Conservation (phyloP, 1,140 invertebrate genomes). For the Fopius arisanus region DNA sequence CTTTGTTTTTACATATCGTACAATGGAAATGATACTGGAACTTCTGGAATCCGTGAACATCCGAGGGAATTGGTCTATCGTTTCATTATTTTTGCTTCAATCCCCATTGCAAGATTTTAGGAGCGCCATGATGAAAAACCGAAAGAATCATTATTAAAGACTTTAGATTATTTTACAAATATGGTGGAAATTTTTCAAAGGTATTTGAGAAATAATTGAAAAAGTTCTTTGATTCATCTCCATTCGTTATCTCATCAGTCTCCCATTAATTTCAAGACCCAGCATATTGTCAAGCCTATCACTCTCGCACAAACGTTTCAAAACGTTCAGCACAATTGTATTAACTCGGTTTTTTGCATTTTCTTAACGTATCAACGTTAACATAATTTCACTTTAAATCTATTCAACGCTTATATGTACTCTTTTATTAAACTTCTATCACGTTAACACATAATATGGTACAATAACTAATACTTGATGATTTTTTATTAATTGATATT, state of each 20-base stretch:
- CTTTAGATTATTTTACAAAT: not conserved
- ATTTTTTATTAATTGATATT: conserved; percentile 46
- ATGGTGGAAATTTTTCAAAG: conserved; percentile 36
- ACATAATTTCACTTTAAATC: conserved; percentile 30
- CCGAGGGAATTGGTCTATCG: conserved; percentile 11
- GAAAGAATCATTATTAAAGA: not conserved
- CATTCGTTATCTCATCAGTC: not conserved
- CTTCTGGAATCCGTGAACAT: conserved; percentile 53
- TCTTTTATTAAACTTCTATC: conserved; percentile 43
- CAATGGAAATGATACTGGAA: conserved; percentile 63
- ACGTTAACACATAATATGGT: conserved; percentile 57
- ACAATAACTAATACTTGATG: conserved; percentile 62
- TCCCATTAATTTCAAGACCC: conserved; percentile 34
- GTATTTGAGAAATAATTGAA: not conserved
- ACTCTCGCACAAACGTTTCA: not conserved
- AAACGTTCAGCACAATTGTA: not conserved
- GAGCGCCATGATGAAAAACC: not conserved
- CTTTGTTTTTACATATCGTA: conserved; percentile 63
- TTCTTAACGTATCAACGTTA: conserved; percentile 34
- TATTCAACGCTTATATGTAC: conserved; percentile 53
- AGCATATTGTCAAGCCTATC: conserved; percentile 45
- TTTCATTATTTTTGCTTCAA: conserved; percentile 17
- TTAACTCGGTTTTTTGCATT: conserved; percentile 16
- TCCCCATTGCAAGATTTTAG: not conserved
- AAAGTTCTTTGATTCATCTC: not conserved